Base-by-base conservation (phyloP, 2,113 vertebrate species). In the Donacobius atricapilla region DNA sequence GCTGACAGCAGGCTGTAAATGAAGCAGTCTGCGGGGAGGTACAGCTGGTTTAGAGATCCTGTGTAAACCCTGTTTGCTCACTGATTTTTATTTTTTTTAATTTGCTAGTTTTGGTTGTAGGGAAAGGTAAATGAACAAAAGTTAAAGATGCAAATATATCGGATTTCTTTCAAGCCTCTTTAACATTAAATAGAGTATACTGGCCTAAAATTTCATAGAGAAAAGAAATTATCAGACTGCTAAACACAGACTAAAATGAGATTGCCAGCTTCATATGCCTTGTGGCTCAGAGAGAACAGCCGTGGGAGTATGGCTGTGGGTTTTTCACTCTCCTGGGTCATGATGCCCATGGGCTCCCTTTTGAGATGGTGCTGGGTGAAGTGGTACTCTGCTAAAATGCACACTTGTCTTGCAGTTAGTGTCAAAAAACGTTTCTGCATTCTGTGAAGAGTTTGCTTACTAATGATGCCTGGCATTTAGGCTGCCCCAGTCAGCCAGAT, bases 251-350 rank as follows among this genome's bases (percentile, higher is more conserved):
- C 13, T 61, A 11, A 76, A 64, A 24, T 8, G 16, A 69, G 11
- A 23, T 7, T 64, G 11, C 8, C 12, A 45, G 48, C 6, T 64
- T 56, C 8, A 2, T 3, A 5, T 84, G 30, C 0, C 1, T 9
- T 31, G 24, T 64, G 22, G 33, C 39, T 94, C 15, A 9, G 28
- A 71, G 40, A n/a, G 11, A 48, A 13, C 6, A 44, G 23, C 37
- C 64, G 11, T 86, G n/a, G 5, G 56, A 63, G 4, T 21, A 2
- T 8, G 8, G 17, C 39, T 81, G 22, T 61, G 28, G 0, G 4
- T 15, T 78, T 58, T 28, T 58, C 33, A 0, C 15, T 75, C 47
- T 10, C 40, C 11, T 85, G 1, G 1, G 5, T 31, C 24, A n/a
- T 19, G 27, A 37, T 91, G 28, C 11, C 5, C 8, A 1, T 10